Base-by-base conservation (phyloP, 2,797 vertebrate species). In the Sebastolobus alascanus region DNA sequence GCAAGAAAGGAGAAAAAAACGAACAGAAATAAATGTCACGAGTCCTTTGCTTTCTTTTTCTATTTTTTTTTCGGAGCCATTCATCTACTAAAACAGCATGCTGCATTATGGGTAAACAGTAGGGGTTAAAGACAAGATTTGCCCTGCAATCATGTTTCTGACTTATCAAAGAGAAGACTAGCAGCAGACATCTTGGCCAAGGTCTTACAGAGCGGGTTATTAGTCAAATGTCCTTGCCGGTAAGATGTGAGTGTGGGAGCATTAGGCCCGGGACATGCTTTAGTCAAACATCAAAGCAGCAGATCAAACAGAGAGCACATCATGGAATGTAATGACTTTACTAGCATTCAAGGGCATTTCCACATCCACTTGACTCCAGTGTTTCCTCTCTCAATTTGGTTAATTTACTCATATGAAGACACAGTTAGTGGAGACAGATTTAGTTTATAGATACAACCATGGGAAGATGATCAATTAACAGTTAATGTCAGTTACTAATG, bases 271-370 rank as follows among this genome's bases (percentile, higher is more conserved):
- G 60, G 66, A 80, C 50, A 40, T 13, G 46, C 64, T 81, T 80
- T 66, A 75, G 66, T 83, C 71, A 76, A 59, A 77, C 70, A 82
- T 75, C 75, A 84, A 75, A 84, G 75, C 75, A 37, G 68, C 65
- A 80, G 58, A 78, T 84, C 69, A 87, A 75, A 84, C 50, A 75
- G 61, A 72, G 11, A 46, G 46, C 46, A 55, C 77, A 68, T 60
- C 70, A 27, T 82, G 29, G 50, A 65, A 50, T 65, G 38, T 50
- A 68, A 75, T 61, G 69, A 75, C 52, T 78, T 56, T 18, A 18
- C 20, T 5, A 3, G 56, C 33, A 75, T 75, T 84, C 73, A 84
- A 75, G 65, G 73, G 37, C 67, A 64, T 78, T 69, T 79, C 40
- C 58, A 73, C 43, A 63, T 69, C 29, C 61, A 63, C 52, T 79